Evolutionary conservation across 2,113 vertebrate genomes (phyloP).

Genomic region (Apteryx mantelli): DNA sequence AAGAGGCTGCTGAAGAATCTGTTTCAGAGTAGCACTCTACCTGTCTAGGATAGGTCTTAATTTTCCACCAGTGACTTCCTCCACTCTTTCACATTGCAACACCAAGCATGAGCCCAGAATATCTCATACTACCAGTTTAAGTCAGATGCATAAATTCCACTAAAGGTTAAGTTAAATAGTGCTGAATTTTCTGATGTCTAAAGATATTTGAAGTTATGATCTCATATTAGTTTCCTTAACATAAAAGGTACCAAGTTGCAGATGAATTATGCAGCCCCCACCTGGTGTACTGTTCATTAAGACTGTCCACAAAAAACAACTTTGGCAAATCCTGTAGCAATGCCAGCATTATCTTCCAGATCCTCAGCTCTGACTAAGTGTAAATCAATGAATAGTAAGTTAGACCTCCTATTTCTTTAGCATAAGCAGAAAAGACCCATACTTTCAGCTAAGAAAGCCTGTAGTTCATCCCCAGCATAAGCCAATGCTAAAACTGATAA

Average conservation of each 20-base stretch:
- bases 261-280: background rate
- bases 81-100: too few species aligned
- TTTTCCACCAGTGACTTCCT: too few species aligned
- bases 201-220: too few species aligned
- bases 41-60: too few species aligned
- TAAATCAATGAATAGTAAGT: background rate
- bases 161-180: too few species aligned
- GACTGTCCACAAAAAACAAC: background rate
- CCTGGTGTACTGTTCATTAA: background rate
- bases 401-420: background rate
- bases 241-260: accelerated
- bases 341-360: background rate
- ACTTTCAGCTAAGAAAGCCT: background rate
- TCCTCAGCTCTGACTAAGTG: background rate
- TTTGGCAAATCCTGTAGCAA: background rate
- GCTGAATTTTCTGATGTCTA: too few species aligned
- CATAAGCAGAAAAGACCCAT: background rate
- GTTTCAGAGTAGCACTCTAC: too few species aligned
- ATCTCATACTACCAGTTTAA: too few species aligned
- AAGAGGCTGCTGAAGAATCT: too few species aligned
- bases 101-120: too few species aligned
- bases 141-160: too few species aligned
- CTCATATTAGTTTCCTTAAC: background rate
- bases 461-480: accelerated
- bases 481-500: accelerated